Evolutionary conservation across 2,888 invertebrate genomes (phyloP).

Genomic region (Neocrepidodera transversa): DNA sequence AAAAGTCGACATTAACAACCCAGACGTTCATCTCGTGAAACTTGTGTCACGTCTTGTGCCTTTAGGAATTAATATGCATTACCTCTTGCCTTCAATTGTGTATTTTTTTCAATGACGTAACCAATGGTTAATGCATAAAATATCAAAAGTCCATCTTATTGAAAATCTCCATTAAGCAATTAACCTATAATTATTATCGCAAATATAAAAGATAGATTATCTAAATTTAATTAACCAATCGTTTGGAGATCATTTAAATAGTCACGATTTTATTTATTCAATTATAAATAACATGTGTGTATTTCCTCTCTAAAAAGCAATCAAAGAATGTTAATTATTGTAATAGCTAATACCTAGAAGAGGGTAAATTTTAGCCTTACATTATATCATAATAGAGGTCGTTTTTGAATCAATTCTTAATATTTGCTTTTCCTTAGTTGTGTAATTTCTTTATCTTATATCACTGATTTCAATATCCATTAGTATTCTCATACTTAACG

Average conservation of each 20-base stretch:
- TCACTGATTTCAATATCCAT: conserved; percentile 6
- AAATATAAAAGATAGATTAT: background rate
- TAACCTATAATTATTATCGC: background rate
- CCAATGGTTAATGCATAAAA: background rate
- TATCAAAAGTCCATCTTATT: background rate
- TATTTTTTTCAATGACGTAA: background rate
- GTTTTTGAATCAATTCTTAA: too few relatives aligned
- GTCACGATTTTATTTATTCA: conserved; percentile 1
- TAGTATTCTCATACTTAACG: conserved; percentile 29
- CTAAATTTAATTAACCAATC: background rate
- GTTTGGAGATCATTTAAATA: background rate
- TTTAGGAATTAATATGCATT: conserved; percentile 10
- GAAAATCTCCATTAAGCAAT: background rate
- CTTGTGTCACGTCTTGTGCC: background rate
- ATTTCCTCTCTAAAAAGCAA: too few relatives aligned
- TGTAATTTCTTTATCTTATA: too few relatives aligned
- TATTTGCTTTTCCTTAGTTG: conserved; percentile 11
- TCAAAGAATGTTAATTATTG: too few relatives aligned
- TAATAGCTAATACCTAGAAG: too few relatives aligned
- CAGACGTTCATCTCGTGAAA: conserved; percentile 11
- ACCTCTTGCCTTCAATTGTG: conserved; percentile 1
- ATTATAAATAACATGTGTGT: too few relatives aligned
- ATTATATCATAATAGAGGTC: too few relatives aligned
- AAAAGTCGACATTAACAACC: conserved; percentile 6
- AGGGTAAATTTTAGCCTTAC: too few relatives aligned